A percentile compares a stretch with the other conserved stretches of the same genome.
These are phyloP conservation scores for Melanerpes formicivorus DNA, from an alignment of 2,113 vertebrate genomes.

Conservation along the genomic window DNA sequence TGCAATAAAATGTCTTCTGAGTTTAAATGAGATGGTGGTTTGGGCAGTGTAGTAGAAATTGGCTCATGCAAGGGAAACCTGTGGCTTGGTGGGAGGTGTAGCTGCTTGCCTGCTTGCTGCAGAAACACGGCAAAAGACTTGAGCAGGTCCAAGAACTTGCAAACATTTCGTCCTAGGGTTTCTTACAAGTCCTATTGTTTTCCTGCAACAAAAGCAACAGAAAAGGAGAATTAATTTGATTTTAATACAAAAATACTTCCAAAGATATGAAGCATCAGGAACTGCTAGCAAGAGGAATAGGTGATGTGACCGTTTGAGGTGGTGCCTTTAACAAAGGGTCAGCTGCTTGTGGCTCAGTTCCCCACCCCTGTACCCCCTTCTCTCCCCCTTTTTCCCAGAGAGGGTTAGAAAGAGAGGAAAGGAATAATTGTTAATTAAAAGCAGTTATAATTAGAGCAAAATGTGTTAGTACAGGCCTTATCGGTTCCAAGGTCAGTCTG, in stretches of 20 bases:
- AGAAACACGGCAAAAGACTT: background rate
- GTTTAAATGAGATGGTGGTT: background rate
- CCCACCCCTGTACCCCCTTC: no score
- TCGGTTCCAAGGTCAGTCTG: no score
- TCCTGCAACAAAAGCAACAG: background rate
- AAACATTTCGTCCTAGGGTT: background rate
- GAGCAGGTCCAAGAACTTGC: background rate
- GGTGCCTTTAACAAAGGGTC: no score
- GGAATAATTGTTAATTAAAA: no score
- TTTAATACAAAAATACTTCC: background rate
- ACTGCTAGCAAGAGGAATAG: background rate
- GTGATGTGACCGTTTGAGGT: background rate
- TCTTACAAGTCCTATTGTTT: background rate
- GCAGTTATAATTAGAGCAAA: no score
- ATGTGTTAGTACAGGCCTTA: no score
- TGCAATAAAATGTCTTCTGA: background rate
- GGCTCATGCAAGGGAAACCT: background rate
- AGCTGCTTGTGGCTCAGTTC: no score
- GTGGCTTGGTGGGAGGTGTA: background rate
- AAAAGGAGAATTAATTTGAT: background rate
- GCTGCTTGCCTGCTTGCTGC: background rate
- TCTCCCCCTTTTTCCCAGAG: no score
- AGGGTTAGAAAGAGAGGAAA: no score
- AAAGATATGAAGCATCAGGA: constrained; percentile 8
- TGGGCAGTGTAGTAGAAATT: background rate